Evolutionary conservation across 2,888 invertebrate genomes (phyloP).

Genomic region (Campoplex nolae): DNA sequence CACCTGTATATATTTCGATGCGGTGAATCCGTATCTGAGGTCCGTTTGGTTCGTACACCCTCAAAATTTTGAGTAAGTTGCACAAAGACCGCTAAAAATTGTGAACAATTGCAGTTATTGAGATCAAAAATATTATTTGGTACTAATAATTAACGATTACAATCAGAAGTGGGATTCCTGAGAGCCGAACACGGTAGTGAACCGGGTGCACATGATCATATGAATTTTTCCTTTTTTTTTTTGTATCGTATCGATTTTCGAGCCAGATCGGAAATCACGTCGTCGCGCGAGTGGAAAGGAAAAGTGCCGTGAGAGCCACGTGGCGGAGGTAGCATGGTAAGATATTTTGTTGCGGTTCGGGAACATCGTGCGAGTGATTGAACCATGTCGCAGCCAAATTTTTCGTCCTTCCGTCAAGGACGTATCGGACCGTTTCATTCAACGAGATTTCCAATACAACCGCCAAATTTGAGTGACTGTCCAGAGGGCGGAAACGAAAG

Average conservation of each 20-base stretch:
- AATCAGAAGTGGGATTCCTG: constrained; percentile 39
- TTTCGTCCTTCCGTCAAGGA: constrained; percentile 4
- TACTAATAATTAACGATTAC: too few relatives aligned
- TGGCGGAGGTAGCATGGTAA: background rate
- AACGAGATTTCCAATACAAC: constrained; percentile 17
- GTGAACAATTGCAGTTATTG: too few relatives aligned
- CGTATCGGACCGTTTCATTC: constrained; percentile 12
- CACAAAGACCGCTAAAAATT: too few relatives aligned
- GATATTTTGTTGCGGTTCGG: constrained; percentile 1
- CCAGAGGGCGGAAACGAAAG: background rate
- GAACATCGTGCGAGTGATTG: background rate
- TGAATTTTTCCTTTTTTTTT: background rate
- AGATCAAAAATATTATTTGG: too few relatives aligned
- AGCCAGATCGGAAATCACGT: background rate
- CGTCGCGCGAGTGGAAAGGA: background rate
- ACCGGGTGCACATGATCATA: background rate
- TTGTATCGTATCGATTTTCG: background rate
- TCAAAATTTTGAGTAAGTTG: too few relatives aligned
- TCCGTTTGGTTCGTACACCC: too few relatives aligned
- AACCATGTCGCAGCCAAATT: constrained; percentile 21
- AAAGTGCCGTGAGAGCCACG: background rate
- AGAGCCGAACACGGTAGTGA: constrained; percentile 7
- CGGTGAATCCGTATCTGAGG: too few relatives aligned
- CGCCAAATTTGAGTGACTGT: constrained; percentile 1
- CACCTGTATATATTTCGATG: too few relatives aligned